Percentiles rank a stretch among this genome's conserved stretches.
These are phyloP conservation scores for Sisyra nigra DNA, from an alignment of 2,888 invertebrate species.

Conservation along the genomic window DNA sequence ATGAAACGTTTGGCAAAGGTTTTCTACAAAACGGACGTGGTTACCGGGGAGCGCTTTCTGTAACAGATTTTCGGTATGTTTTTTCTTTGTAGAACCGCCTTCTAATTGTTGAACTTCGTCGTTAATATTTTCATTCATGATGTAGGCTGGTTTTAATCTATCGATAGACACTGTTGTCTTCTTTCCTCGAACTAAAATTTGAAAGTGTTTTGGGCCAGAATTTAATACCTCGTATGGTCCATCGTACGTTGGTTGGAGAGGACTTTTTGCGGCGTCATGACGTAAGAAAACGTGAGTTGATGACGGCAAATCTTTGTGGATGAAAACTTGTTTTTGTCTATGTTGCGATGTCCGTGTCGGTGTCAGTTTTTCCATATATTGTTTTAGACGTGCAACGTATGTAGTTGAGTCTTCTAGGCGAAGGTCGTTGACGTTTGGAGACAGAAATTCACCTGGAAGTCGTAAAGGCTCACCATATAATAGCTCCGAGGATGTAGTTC, in stretches of 20 bases:
- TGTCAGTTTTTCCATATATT: slow-evolving; percentile 15
- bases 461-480: slow-evolving; percentile 17
- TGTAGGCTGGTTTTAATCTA: not conserved
- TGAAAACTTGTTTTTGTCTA: not conserved
- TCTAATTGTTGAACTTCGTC: no score
- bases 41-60: no score
- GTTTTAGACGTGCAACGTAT: slow-evolving; percentile 15
- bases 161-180: not conserved
- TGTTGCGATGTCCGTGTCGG: slow-evolving; percentile 14
- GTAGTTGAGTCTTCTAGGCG: slow-evolving; percentile 17
- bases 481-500: slow-evolving; percentile 15
- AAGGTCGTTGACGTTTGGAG: not conserved
- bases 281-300: not conserved
- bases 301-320: not conserved
- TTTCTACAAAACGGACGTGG: no score
- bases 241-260: not conserved
- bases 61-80: no score
- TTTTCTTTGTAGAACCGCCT: no score
- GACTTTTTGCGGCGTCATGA: not conserved
- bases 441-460: slow-evolving; percentile 15
- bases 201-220: not conserved
- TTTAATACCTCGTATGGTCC: not conserved
- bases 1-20: no score
- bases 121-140: no score
- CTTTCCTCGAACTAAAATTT: not conserved